A percentile compares a stretch with the other conserved stretches of the same genome.
These are phyloP conservation scores for Heliconius erato DNA, from an alignment of 2,888 invertebrate genomes.

Conservation along the genomic window DNA sequence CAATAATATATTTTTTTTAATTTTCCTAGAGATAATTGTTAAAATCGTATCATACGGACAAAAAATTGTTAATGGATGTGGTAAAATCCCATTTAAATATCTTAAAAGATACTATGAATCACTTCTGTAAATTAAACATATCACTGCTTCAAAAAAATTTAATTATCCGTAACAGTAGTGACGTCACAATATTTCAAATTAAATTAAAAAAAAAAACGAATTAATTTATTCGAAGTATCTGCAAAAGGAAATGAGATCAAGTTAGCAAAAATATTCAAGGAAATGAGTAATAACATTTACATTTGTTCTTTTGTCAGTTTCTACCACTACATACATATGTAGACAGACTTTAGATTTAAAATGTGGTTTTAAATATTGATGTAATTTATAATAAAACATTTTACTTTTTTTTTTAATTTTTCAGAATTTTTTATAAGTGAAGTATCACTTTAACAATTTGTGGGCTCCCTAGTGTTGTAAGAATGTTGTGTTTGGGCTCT, in stretches of 20 bases:
- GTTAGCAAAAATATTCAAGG: neutral
- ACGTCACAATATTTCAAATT: neutral
- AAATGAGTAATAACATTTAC: neutral
- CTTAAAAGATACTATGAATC: constrained; percentile 2
- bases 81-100: neutral
- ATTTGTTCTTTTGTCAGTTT: neutral
- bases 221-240: neutral
- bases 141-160: neutral
- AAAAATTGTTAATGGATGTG: neutral
- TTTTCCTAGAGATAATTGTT: neutral
- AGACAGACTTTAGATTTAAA: neutral
- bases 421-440: neutral
- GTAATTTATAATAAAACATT: neutral
- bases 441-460: too few relatives aligned
- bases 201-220: neutral
- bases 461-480: neutral
- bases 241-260: neutral
- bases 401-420: neutral
- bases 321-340: neutral
- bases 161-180: neutral
- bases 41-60: neutral
- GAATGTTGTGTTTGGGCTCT: neutral
- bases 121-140: neutral
- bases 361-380: constrained; percentile 1
- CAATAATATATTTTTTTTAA: neutral